Percentiles rank a stretch among this genome's conserved stretches.
phyloP scores from a whole-genome alignment of 2,113 vertebrate genomes.

The Equus quagga region DNA sequence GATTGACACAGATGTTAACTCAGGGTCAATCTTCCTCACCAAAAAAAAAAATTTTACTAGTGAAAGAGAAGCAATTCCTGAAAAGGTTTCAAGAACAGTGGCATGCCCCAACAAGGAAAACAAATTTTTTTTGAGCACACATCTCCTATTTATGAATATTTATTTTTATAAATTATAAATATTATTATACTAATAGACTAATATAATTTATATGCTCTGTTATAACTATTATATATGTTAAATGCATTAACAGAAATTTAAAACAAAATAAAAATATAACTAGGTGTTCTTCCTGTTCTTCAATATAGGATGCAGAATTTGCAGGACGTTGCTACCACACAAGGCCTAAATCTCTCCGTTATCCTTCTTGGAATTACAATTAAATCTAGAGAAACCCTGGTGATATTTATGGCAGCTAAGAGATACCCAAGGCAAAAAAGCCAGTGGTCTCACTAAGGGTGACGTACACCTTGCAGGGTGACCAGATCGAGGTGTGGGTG shows the following conservation, averaged over 20 bases:
- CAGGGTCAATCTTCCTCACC: too few relatives aligned
- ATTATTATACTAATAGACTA: background rate
- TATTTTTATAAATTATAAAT: slow-evolving; percentile 37
- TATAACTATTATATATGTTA: background rate
- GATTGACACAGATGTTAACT: too few relatives aligned
- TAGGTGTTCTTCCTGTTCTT: background rate
- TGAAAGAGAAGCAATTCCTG: background rate
- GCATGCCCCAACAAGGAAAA: background rate
- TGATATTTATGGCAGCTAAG: background rate
- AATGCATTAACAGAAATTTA: background rate
- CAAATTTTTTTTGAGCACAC: background rate
- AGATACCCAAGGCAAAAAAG: background rate
- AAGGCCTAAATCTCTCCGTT: background rate
- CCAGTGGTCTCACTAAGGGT: background rate
- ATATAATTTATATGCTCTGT: background rate
- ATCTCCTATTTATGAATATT: background rate
- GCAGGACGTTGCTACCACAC: background rate
- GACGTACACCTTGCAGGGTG: background rate
- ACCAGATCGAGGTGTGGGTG: background rate
- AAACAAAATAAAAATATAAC: slow-evolving; percentile 21
- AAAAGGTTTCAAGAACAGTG: slow-evolving; percentile 20
- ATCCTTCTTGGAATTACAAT: background rate
- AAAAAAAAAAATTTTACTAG: background rate
- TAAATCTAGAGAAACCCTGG: background rate
- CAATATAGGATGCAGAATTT: background rate